phyloP scores from a whole-genome alignment of 2,888 invertebrate species.

The Cynaeus angustus region DNA sequence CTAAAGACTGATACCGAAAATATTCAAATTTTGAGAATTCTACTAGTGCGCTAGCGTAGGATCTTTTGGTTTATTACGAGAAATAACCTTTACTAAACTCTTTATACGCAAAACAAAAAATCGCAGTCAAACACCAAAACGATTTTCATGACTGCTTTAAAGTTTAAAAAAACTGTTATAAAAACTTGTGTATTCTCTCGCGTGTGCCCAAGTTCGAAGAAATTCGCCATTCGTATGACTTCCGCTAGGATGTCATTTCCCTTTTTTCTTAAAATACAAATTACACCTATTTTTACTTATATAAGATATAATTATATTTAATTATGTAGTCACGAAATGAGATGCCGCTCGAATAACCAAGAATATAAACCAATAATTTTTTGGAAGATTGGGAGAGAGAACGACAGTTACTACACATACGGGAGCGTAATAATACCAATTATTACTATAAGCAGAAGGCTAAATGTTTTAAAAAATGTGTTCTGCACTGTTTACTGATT shows the following conservation, averaged over 20 bases:
- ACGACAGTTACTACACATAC: not conserved
- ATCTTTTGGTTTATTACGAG: no score
- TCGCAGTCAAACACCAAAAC: not conserved
- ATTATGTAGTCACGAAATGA: conserved; percentile 7
- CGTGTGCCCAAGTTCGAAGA: conserved; percentile 16
- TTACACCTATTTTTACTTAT: conserved; percentile 13
- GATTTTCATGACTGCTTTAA: no score
- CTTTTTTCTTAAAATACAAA: conserved; percentile 20
- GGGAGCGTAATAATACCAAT: no score
- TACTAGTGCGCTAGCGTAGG: no score
- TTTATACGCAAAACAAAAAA: not conserved
- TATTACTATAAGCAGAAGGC: no score
- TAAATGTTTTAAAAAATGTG: no score
- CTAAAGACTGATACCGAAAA: no score
- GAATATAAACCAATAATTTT: conserved; percentile 9
- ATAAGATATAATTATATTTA: not conserved
- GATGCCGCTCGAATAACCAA: conserved; percentile 1
- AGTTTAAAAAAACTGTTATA: no score
- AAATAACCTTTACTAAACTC: not conserved
- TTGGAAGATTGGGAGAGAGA: not conserved
- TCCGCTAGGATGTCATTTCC: conserved; percentile 29
- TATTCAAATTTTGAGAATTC: no score
- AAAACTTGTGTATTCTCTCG: not conserved
- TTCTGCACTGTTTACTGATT: no score
- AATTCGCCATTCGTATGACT: conserved; percentile 13